These are phyloP conservation scores for Paramuricea clavata DNA, from an alignment of 92 coral and sea anemone genomes.

Conservation along the genomic window DNA sequence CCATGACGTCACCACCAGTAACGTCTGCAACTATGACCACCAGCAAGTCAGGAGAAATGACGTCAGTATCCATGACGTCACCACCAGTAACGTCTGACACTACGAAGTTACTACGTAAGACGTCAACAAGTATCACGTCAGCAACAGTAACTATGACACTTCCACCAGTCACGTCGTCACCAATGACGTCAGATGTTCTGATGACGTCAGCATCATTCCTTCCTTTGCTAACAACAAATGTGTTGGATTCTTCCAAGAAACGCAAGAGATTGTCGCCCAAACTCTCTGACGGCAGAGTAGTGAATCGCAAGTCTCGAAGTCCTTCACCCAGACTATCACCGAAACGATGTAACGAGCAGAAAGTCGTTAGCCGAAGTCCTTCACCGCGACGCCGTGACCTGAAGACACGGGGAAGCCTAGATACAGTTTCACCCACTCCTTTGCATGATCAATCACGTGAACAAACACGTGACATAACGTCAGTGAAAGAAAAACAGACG, in stretches of 20 bases:
- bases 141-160: not conserved
- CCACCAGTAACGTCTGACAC: not conserved
- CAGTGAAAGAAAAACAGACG: not conserved
- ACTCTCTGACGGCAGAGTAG: not conserved
- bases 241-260: too few relatives aligned
- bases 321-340: not conserved
- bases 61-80: not conserved
- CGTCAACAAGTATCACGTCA: not conserved
- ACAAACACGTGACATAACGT: not conserved
- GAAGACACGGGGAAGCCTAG: not conserved
- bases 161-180: not conserved
- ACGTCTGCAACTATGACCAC: not conserved
- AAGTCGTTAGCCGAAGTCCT: not conserved
- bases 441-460: constrained; percentile 2
- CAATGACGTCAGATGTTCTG: too few relatives aligned
- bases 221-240: not conserved
- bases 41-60: not conserved
- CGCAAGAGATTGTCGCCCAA: not conserved
- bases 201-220: not conserved
- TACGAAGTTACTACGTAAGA: too few relatives aligned
- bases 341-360: not conserved
- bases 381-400: not conserved
- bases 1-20: not conserved
- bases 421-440: not conserved
- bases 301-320: not conserved